Percentiles rank a stretch among this genome's conserved stretches.
Conservation (phyloP, 2,113 vertebrate species). For the Catharus bicknelli region DNA sequence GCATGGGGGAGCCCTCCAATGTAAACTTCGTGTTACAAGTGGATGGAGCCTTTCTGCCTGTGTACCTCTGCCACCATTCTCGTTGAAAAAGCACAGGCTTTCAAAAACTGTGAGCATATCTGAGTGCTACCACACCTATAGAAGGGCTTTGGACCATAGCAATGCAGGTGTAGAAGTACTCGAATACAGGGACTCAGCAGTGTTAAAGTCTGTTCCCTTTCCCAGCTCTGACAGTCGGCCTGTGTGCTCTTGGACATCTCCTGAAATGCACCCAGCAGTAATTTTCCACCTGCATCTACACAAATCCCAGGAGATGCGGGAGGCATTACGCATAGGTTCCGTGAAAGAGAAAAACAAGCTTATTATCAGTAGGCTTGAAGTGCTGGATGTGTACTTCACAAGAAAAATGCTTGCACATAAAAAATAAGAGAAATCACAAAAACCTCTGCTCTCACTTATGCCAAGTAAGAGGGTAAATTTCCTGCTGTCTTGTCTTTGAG, state of each 20-base stretch:
- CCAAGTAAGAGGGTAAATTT: neutral
- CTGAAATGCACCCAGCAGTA: conserved; percentile 10
- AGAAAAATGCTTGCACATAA: neutral
- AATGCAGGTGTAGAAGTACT: neutral
- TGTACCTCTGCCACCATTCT: neutral
- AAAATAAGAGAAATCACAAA: neutral
- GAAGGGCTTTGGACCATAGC: neutral
- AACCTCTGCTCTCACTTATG: neutral
- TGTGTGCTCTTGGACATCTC: neutral
- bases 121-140: rapidly evolving
- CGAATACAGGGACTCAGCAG: neutral
- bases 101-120: neutral
- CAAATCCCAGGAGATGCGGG: neutral
- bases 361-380: neutral
- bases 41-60: neutral
- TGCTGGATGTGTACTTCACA: neutral
- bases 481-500: neutral
- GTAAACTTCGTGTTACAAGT: rapidly evolving
- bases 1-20: neutral
- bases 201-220: neutral
- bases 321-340: neutral
- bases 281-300: conserved; percentile 60
- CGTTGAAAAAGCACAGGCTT: neutral
- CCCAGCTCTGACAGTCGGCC: neutral
- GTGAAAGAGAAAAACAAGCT: neutral